Percentiles rank a stretch among this genome's conserved stretches.
Evolutionary conservation across 2,797 vertebrate species (phyloP).

Genomic region (Hybognathus amarus): DNA sequence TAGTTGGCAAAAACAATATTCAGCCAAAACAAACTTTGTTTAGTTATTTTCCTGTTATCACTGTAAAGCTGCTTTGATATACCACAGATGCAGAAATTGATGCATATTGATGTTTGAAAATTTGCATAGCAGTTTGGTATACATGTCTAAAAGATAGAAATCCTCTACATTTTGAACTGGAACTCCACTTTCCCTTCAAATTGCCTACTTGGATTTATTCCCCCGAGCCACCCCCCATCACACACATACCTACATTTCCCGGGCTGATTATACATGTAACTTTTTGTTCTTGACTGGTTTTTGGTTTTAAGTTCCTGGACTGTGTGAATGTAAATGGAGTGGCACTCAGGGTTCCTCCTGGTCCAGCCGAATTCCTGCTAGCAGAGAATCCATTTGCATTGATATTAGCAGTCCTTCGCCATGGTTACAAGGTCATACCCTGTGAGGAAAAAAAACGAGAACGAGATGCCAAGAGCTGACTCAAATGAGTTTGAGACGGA

Average conservation of each 20-base stretch:
- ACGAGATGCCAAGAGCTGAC: conserved; percentile 60
- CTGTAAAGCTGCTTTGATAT: too few relatives aligned
- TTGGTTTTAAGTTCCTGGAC: conserved; percentile 3
- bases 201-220: not conserved
- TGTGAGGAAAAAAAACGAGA: conserved; percentile 60
- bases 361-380: conserved; percentile 59
- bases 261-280: not conserved
- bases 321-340: not conserved
- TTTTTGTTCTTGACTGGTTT: not conserved
- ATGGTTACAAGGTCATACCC: conserved; percentile 63
- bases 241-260: not conserved
- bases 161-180: not conserved
- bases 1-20: not conserved
- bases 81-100: too few relatives aligned
- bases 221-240: not conserved
- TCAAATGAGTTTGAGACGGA: conserved; percentile 62
- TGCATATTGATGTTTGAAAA: not conserved
- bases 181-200: not conserved
- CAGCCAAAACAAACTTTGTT: too few relatives aligned
- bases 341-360: conserved; percentile 10
- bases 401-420: conserved; percentile 66
- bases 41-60: too few relatives aligned
- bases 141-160: not conserved
- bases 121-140: not conserved
- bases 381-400: conserved; percentile 57